Evolutionary conservation across 2,888 invertebrate species (phyloP), one percentile per base, ranked within the genome.

Genomic region (Brachynemurus nebulosus): DNA sequence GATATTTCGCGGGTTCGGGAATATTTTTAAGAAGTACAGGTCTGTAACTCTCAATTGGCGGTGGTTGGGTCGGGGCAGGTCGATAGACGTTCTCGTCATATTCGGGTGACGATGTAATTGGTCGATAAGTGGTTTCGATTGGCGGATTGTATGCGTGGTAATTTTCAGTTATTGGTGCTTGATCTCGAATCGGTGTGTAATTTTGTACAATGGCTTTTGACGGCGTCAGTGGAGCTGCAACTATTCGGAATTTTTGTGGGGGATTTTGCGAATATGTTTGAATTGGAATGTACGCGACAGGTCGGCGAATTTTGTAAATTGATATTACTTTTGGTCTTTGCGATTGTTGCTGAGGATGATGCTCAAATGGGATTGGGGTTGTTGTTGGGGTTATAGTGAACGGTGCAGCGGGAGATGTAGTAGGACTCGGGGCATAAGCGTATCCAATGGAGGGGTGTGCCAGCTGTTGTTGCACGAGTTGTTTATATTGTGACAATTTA

Each of bases 401-500:
- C 11, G 27, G 12, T 11, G 27, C 12, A 12, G 12, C 27, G 27
- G 27, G 12, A 27, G 11, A 27, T 27, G 12, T 27, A n/a, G 27
- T 2, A 12, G 27, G 27, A 27, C 27, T 27, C 11, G 19, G 19
- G n/a, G 14, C 30, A 3, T n/a, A 30, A 30, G 30, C 30, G 30
- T 30, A 30, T 52, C 40, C 45, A 45, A 38, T 45, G 49, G 42
- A 34, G 47, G 45, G 49, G 40, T 34, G 50, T 42, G 46, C 37
- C 19, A 48, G 42, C 9, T 45, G 40, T 43, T 57, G 55, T 37
- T 59, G 57, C 1, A 20, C 23, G 21, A 54, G 46, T 36, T 60
- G 53, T 56, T 64, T 65, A 37, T 65, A 49, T 52, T 60, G 59
- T 12, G 61, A 53, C 44, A 65, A 50, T 53, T 62, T 62, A 38